These are phyloP conservation scores for Darevskia mixta DNA, from an alignment of 2,797 vertebrate species.

Conservation along the genomic window DNA sequence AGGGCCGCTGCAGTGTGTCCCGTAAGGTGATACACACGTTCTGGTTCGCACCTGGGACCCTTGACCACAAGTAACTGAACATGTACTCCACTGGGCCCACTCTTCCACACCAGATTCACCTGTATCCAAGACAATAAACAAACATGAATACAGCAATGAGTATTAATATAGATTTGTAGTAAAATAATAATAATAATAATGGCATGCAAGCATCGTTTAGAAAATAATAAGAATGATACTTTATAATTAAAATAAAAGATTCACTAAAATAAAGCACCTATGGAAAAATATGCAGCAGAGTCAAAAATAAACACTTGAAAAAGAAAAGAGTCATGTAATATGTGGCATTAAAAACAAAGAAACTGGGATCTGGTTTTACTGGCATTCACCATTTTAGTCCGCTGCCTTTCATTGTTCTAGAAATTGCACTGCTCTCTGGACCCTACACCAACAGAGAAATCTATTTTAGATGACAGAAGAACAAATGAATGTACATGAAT, in stretches of 20 bases:
- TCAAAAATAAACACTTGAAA: slow-evolving; percentile 62
- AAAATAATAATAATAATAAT: slow-evolving; percentile 30
- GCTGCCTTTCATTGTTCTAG: slow-evolving; percentile 44
- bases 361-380: not conserved
- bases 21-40: slow-evolving; percentile 99
- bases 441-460: slow-evolving; percentile 10
- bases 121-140: slow-evolving; percentile 94
- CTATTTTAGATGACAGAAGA: slow-evolving; percentile 30
- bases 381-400: slow-evolving; percentile 45
- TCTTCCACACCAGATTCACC: slow-evolving; percentile 99
- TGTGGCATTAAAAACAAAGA: slow-evolving; percentile 36
- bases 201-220: slow-evolving; percentile 59
- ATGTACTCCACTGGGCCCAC: slow-evolving; percentile 99
- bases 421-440: slow-evolving; percentile 37
- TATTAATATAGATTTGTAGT: slow-evolving; percentile 45
- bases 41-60: slow-evolving; percentile 99
- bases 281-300: slow-evolving; percentile 60
- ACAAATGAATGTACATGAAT: slow-evolving; percentile 38
- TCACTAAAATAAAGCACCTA: slow-evolving; percentile 64
- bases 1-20: slow-evolving; percentile 99
- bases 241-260: slow-evolving; percentile 56
- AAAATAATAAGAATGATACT: slow-evolving; percentile 34
- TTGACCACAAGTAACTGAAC: slow-evolving; percentile 99
- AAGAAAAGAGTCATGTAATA: slow-evolving; percentile 8
- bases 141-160: slow-evolving; percentile 80